A percentile compares a stretch with the other conserved stretches of the same genome.
These are phyloP conservation scores for Kryptolebias marmoratus DNA, from an alignment of 2,113 vertebrate genomes.

Conservation along the genomic window DNA sequence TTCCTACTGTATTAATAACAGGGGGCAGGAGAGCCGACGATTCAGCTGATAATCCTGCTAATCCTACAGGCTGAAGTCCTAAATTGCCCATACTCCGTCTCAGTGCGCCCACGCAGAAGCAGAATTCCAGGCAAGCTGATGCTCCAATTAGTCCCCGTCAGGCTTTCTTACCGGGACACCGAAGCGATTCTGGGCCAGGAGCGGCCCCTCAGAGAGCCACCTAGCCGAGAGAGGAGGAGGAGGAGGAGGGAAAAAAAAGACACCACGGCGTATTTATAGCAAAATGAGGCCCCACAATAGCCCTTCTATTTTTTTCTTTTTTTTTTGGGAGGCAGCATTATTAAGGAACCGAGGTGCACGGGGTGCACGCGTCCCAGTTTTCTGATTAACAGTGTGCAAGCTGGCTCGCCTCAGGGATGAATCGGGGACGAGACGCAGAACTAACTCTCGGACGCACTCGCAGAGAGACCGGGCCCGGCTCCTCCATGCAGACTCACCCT, in stretches of 20 bases:
- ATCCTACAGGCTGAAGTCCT: constrained; percentile 76
- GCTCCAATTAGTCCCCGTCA: constrained; percentile 78
- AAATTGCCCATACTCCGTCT: constrained; percentile 70
- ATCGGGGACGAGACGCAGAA: constrained; percentile 76
- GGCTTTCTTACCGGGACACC: constrained; percentile 64
- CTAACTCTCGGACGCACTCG: constrained; percentile 66
- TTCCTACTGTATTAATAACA: constrained; percentile 54
- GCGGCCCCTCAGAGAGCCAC: constrained; percentile 81
- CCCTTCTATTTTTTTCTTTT: constrained; percentile 26
- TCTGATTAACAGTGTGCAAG: constrained; percentile 79
- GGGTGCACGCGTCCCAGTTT: constrained; percentile 82
- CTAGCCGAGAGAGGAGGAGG: constrained; percentile 74
- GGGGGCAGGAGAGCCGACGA: constrained; percentile 56
- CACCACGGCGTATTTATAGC: constrained; percentile 83
- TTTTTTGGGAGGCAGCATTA: constrained; percentile 84
- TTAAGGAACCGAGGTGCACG: constrained; percentile 81
- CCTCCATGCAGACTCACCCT: constrained; percentile 67
- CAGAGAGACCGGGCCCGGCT: constrained; percentile 55
- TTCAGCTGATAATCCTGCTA: constrained; percentile 80
- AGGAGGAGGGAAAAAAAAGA: constrained; percentile 57
- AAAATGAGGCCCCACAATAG: constrained; percentile 85
- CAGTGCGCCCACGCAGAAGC: constrained; percentile 47
- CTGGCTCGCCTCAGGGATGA: constrained; percentile 72
- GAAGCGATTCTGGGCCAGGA: constrained; percentile 83
- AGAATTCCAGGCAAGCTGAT: constrained; percentile 66